A percentile compares a stretch with the other conserved stretches of the same genome.
Evolutionary conservation across 2,888 invertebrate genomes (phyloP).

Genomic region (Halictus ligatus): DNA sequence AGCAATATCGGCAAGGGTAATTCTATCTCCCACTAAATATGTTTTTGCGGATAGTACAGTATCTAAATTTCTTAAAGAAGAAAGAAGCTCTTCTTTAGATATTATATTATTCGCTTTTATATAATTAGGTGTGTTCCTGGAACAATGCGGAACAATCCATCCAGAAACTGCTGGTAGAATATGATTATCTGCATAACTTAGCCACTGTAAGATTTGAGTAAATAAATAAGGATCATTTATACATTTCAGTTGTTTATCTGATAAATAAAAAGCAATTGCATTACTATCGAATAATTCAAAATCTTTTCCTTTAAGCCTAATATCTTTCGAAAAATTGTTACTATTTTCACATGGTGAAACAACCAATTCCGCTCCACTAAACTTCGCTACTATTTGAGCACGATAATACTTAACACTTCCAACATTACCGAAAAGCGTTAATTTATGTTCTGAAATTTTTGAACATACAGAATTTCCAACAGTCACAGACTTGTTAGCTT

Average conservation of each 20-base stretch:
- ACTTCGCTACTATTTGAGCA: constrained; percentile 77
- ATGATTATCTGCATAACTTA: constrained; percentile 81
- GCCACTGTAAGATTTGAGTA: constrained; percentile 84
- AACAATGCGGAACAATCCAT: constrained; percentile 72
- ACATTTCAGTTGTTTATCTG: constrained; percentile 76
- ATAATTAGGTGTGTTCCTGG: constrained; percentile 41
- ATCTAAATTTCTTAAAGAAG: constrained; percentile 77
- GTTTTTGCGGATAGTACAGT: constrained; percentile 79
- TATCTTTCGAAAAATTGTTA: constrained; percentile 37
- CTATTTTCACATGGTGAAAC: constrained; percentile 54
- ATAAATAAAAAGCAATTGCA: constrained; percentile 82
- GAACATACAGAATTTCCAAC: neutral
- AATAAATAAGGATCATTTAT: constrained; percentile 72
- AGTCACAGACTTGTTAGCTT: constrained; percentile 1
- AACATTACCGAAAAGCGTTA: constrained; percentile 68
- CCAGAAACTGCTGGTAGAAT: constrained; percentile 79
- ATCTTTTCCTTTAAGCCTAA: constrained; percentile 69
- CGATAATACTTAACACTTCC: constrained; percentile 72
- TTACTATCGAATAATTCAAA: constrained; percentile 75
- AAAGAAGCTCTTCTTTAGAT: constrained; percentile 75
- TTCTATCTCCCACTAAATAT: constrained; percentile 83
- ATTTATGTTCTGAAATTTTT: constrained; percentile 23
- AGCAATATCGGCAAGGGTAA: constrained; percentile 84
- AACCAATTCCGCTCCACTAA: constrained; percentile 72
- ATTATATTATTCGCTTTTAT: constrained; percentile 48